Evolutionary conservation across 53 echinoderm and acorn worm species (phyloP).

Genomic region (Pentamera pediparva): DNA sequence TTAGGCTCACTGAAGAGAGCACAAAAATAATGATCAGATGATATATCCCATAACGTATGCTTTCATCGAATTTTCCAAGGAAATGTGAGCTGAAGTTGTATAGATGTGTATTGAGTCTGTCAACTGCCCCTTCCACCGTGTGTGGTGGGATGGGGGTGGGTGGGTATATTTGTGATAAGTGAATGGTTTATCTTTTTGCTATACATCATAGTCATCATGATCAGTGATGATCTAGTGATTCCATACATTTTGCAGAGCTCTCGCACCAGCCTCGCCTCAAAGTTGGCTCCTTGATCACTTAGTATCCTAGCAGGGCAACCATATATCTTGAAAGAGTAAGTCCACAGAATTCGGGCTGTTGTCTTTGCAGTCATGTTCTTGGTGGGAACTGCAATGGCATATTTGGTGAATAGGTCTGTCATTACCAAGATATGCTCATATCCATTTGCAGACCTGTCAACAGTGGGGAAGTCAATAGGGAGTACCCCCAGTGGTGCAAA

Average conservation of each 20-base stretch:
- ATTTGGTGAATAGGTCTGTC: conserved; percentile 44
- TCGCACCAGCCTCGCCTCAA: conserved; percentile 28
- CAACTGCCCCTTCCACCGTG: too few relatives aligned
- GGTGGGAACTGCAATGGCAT: conserved; percentile 29
- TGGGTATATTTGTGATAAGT: too few relatives aligned
- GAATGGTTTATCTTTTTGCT: too few relatives aligned
- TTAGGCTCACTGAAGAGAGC: too few relatives aligned
- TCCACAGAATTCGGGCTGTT: conserved; percentile 30
- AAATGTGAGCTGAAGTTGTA: too few relatives aligned
- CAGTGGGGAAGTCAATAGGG: conserved; percentile 22
- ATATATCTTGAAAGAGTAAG: conserved; percentile 1
- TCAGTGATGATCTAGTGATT: too few relatives aligned
- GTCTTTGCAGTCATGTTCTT: conserved; percentile 30
- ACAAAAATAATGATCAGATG: too few relatives aligned
- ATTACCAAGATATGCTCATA: conserved; percentile 34
- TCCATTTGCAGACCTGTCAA: conserved; percentile 16
- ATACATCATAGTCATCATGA: too few relatives aligned
- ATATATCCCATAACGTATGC: too few relatives aligned
- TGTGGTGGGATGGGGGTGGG: too few relatives aligned
- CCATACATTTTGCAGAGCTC: conserved; percentile 46
- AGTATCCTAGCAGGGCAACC: conserved; percentile 38
- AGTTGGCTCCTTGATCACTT: conserved; percentile 45
- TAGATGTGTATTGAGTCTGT: too few relatives aligned
- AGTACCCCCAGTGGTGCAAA: conserved; percentile 24
- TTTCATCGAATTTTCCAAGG: too few relatives aligned